Evolutionary conservation across 2,888 invertebrate genomes (phyloP), one percentile per base, ranked within the genome.

Genomic region (Apamea anceps): DNA sequence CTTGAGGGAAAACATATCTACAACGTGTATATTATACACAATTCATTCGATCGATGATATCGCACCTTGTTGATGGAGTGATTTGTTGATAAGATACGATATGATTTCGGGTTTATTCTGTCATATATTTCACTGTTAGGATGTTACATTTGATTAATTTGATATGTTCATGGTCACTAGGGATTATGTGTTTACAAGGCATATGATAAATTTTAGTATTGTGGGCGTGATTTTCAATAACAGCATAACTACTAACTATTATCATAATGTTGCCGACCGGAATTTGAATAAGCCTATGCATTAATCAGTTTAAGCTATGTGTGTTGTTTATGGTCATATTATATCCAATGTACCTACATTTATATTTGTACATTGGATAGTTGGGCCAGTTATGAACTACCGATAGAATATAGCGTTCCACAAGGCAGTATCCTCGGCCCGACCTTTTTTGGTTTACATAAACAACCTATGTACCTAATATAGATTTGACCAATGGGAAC

Each of bases 61-160:
- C 81, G 63, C 45, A 66, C 60, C 62, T 76, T 78, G 77, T 83
- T 80, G 67, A 63, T 65, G 77, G 82, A 82, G 79, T 84, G 88
- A 87, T 88, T 87, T 80, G 32, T 77, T 68, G 88, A 87, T 87
- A 84, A 85, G 81, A 87, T 74, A 80, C 13, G 57, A 77, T 73
- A 86, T 73, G 73, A 82, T 73, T 84, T 87, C 28, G 75, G 80
- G 79, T 84, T 54, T 73, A 75, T 82, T 67, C 63, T 73, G 70
- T 86, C 80, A 73, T 75, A 68, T 60, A 72, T 68, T 72, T 67
- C 65, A 75, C 54, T 72, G 65, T 76, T 15, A 21, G 28, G 65
- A 42, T 74, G 73, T 83, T 71, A 75, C 57, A 42, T 79, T 78
- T 76, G 85, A 85, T 82, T 82, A 65, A 48, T 67, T 42, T 51